phyloP scores from a whole-genome alignment of 2,113 vertebrate genomes.

The Hyaena hyaena region DNA sequence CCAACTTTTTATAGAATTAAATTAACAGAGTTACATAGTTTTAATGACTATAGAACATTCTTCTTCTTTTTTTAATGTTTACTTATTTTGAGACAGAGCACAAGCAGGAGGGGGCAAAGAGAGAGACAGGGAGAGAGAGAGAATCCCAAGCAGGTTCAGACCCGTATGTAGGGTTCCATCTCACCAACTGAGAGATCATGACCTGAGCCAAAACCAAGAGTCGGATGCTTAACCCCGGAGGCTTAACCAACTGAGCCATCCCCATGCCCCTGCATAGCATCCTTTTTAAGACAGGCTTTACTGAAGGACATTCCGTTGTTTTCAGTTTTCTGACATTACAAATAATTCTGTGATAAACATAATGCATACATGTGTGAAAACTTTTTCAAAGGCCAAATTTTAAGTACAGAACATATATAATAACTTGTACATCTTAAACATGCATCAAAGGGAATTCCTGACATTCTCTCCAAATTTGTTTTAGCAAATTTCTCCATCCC shows the following conservation, averaged over 20 bases:
- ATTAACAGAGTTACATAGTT: neutral
- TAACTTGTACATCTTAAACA: neutral
- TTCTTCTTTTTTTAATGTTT: neutral
- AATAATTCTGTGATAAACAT: neutral
- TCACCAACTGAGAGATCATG: no score
- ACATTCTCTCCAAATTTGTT: neutral
- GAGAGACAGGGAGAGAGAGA: no score
- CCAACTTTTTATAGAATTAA: neutral
- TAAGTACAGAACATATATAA: neutral
- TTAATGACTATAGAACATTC: neutral
- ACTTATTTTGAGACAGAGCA: neutral
- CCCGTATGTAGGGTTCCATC: no score
- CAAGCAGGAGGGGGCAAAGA: no score
- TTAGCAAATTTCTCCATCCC: neutral
- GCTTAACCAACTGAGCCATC: neutral
- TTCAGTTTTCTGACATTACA: neutral
- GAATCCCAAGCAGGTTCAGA: no score
- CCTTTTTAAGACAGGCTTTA: neutral
- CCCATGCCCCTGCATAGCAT: neutral
- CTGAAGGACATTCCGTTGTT: neutral
- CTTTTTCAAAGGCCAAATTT: neutral
- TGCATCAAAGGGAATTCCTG: neutral
- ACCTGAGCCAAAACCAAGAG: no score
- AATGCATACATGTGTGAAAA: neutral
- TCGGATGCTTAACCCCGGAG: no score